Evolutionary conservation across 2,797 vertebrate genomes (phyloP), one percentile per base, ranked within the genome.

Genomic region (Gallinago stenura): DNA sequence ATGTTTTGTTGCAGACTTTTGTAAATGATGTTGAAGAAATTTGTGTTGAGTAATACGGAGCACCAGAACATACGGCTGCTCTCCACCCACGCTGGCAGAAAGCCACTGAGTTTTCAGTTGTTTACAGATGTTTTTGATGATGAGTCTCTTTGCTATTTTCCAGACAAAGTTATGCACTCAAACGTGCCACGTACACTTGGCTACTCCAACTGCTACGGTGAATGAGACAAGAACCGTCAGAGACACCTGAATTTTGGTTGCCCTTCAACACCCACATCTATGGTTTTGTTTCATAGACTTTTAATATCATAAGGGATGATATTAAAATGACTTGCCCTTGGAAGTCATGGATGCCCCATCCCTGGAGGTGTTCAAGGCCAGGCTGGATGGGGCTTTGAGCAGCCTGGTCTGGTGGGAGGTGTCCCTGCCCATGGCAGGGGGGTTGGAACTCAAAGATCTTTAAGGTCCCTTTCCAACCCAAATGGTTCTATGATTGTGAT

Each of bases 61-160:
- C 56, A 78, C 22, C 25, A 41, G 43, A 89, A 79, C 1, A 5
- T 16, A 18, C 14, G 45, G 5, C 17, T 46, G 57, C 54, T 62
- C 56, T 85, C 84, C 83, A 83, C 50, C 50, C 77, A 77, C 3
- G 0, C 57, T 78, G 53, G 37, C 69, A 86, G 41, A 60, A 90
- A 86, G 89, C 54, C 89, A 76, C 37, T 0, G 6, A 65, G 58
- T 81, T 90, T 81, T 76, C 37, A 65, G 43, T 25, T 84, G 82
- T 62, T 90, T 66, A 81, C 48, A 90, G 76, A 61, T 46, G 26
- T 76, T 93, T 76, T 57, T 54, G 16, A 0, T 39, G 54, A 69
- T 39, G 54, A 69, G 87, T 58, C 41, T 73, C 77, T 86, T 30
- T 30, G 46, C 24, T 87, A 21, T 87, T 91, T 83, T 25, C 71